Conservation (phyloP, 2,888 invertebrate species). For the Drosophila meridionalis region DNA sequence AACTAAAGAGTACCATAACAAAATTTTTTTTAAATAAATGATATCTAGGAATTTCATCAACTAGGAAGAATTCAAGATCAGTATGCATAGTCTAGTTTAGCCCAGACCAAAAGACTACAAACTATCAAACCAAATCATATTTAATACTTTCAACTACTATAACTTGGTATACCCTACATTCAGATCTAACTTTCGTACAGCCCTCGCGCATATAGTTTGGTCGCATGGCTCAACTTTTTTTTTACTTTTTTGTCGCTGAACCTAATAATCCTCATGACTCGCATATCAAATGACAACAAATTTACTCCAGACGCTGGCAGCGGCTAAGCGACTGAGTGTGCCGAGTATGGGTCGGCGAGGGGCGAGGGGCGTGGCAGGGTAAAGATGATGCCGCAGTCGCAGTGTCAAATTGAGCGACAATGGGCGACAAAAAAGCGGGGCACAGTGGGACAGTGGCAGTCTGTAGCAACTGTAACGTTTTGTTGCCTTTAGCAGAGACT, state of each 20-base stretch:
- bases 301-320: constrained; percentile 73
- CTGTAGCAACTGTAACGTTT: constrained; percentile 78
- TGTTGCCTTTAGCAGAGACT: constrained; percentile 68
- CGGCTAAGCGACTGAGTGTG: constrained; percentile 13
- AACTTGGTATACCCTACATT: not conserved
- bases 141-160: not conserved
- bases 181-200: not conserved
- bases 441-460: constrained; percentile 81
- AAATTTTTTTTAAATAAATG: not conserved
- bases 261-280: constrained; percentile 82
- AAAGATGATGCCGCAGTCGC: constrained; percentile 40
- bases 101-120: not conserved
- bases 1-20: too few relatives aligned
- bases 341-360: not conserved
- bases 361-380: constrained; percentile 11
- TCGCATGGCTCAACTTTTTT: constrained; percentile 54
- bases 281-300: constrained; percentile 81
- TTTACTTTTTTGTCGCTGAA: constrained; percentile 61
- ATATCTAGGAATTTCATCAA: too few relatives aligned
- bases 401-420: constrained; percentile 82
- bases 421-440: constrained; percentile 71
- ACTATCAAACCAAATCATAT: not conserved
- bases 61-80: too few relatives aligned
- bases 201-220: constrained; percentile 57
- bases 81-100: not conserved